Conservation (phyloP, 2,113 vertebrate genomes). For the Andinoacara biseriatus region DNA sequence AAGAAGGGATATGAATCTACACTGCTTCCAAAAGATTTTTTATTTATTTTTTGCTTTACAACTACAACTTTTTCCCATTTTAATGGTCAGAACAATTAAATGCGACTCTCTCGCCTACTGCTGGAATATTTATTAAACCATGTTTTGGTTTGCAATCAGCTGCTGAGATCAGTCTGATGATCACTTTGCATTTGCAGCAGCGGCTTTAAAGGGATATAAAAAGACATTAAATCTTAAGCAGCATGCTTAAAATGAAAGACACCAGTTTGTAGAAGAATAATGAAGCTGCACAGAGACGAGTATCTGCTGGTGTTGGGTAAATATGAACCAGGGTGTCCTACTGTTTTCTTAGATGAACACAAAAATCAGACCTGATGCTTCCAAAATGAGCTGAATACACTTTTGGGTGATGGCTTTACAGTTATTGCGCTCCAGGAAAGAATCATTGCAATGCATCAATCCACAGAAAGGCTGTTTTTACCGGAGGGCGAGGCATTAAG, state of each 20-base stretch:
- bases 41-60: too few relatives aligned
- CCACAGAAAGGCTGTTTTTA: conserved; percentile 15
- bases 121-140: not conserved
- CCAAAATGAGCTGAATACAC: not conserved
- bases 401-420: not conserved
- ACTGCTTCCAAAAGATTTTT: too few relatives aligned
- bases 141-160: not conserved
- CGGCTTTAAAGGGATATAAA: not conserved
- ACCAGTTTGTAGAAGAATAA: not conserved
- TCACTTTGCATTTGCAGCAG: not conserved
- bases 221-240: too few relatives aligned
- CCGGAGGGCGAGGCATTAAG: not conserved
- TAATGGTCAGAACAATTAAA: not conserved
- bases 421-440: not conserved
- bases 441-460: not conserved
- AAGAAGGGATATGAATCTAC: not conserved
- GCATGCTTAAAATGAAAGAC: not conserved
- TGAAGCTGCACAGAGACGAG: conserved; percentile 21
- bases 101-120: not conserved
- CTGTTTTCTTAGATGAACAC: not conserved
- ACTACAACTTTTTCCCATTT: not conserved
- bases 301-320: conserved; percentile 22
- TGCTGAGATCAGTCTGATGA: not conserved
- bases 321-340: conserved; percentile 35
- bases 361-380: not conserved